Evolutionary conservation across 1,140 invertebrate genomes (phyloP).

Genomic region (Maconellicoccus hirsutus): DNA sequence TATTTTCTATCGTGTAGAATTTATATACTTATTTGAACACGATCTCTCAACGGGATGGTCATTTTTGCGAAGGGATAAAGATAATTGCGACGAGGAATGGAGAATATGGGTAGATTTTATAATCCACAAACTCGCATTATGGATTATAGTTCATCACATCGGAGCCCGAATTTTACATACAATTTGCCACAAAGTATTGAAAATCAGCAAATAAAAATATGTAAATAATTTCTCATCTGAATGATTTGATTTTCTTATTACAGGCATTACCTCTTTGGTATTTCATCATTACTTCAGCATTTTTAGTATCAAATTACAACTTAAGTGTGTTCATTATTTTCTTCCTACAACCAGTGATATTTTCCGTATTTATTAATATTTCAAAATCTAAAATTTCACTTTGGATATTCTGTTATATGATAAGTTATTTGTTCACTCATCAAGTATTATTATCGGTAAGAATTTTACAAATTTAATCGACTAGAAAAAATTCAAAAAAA

Average conservation of each 20-base stretch:
- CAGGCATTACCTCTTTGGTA: conserved; percentile 26
- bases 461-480: background rate
- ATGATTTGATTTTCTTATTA: conserved; percentile 20
- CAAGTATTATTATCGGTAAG: background rate
- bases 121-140: conserved; percentile 26
- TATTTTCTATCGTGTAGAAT: conserved; percentile 23
- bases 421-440: background rate
- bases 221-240: background rate
- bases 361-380: conserved; percentile 24
- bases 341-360: conserved; percentile 21
- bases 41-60: conserved; percentile 27
- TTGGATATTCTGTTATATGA: conserved; percentile 23
- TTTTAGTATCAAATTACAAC: conserved; percentile 17
- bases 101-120: conserved; percentile 28
- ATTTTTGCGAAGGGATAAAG: conserved; percentile 27
- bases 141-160: conserved; percentile 29
- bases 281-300: conserved; percentile 25
- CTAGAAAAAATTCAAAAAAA: too few species aligned
- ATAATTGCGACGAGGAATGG: conserved; percentile 31
- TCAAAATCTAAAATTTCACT: conserved; percentile 26
- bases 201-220: background rate
- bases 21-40: conserved; percentile 24
- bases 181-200: conserved; percentile 23
- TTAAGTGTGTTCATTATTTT: conserved; percentile 11
- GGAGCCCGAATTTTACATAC: conserved; percentile 25